phyloP scores from a whole-genome alignment of 2,797 vertebrate genomes.

The Rachycentron canadum region DNA sequence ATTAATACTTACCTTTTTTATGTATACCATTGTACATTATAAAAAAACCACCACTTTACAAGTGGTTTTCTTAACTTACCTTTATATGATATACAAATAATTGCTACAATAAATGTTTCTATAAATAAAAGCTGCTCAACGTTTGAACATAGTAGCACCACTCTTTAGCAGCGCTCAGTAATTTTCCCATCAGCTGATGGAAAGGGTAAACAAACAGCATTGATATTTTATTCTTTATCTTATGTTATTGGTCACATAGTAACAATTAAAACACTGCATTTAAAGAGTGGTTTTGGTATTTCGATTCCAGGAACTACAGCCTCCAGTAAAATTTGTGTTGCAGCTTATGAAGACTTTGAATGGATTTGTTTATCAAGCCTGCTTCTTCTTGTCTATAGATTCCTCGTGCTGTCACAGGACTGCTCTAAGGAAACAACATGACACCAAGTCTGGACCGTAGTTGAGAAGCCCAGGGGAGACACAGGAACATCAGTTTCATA shows the following conservation, averaged over 20 bases:
- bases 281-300: not conserved
- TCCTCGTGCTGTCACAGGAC: slow-evolving; percentile 69
- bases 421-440: slow-evolving; percentile 27
- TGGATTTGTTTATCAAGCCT: slow-evolving; percentile 31
- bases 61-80: no score
- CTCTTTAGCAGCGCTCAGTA: no score
- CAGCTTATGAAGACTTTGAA: slow-evolving; percentile 23
- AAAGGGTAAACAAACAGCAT: slow-evolving; percentile 1
- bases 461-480: no score
- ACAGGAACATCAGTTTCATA: no score
- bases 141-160: no score
- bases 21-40: not conserved
- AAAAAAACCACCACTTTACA: not conserved
- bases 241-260: not conserved
- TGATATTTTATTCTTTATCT: not conserved
- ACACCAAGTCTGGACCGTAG: no score
- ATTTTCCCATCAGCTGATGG: slow-evolving; percentile 26
- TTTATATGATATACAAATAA: no score
- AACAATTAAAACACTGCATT: not conserved
- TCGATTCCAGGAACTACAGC: not conserved
- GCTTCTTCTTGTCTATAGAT: slow-evolving; percentile 28
- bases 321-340: not conserved
- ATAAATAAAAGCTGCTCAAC: no score
- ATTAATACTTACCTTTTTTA: no score
- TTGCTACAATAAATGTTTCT: no score